Evolutionary conservation across 2,888 invertebrate genomes (phyloP), one percentile per base, ranked within the genome.

Genomic region (Platerodrilus igneus): DNA sequence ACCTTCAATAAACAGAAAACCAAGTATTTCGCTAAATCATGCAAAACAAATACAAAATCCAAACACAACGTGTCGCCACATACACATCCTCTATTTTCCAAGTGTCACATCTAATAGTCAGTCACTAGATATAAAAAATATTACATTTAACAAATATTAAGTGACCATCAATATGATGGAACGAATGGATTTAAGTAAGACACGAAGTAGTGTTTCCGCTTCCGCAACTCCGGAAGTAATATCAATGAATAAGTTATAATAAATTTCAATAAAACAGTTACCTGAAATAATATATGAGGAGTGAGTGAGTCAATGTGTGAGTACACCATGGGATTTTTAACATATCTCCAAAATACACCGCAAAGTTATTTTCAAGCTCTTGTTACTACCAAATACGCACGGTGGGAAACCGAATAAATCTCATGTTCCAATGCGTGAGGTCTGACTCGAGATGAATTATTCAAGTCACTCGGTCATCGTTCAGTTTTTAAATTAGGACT

Each of bases 341-440:
- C n/a, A n/a, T n/a, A n/a, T n/a, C n/a, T n/a, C n/a, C n/a, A n/a
- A n/a, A n/a, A n/a, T n/a, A n/a, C n/a, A n/a, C n/a, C n/a, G n/a
- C n/a, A n/a, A n/a, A n/a, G n/a, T n/a, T n/a, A n/a, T n/a, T n/a
- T n/a, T n/a, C n/a, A n/a, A n/a, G n/a, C n/a, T n/a, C n/a, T n/a
- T n/a, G 47, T 36, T 55, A 53, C 51, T 53, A 43, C 45, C 51
- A 45, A 46, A 53, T 47, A 48, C 39, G 49, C 50, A 52, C 56
- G 50, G 45, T 55, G 58, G 59, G 56, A 60, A 61, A 57, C 57
- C 46, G 58, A 60, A 62, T 64, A 63, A 63, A 64, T 64, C 62
- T 60, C 62, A 52, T 55, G 56, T 57, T 51, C 57, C 56, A 52
- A 59, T 59, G 62, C 60, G 63, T 64, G 64, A 60, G 64, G 65